A percentile compares a stretch with the other conserved stretches of the same genome.
Evolutionary conservation across 2,797 vertebrate genomes (phyloP).

Genomic region (Rhabdophis nuchalis): DNA sequence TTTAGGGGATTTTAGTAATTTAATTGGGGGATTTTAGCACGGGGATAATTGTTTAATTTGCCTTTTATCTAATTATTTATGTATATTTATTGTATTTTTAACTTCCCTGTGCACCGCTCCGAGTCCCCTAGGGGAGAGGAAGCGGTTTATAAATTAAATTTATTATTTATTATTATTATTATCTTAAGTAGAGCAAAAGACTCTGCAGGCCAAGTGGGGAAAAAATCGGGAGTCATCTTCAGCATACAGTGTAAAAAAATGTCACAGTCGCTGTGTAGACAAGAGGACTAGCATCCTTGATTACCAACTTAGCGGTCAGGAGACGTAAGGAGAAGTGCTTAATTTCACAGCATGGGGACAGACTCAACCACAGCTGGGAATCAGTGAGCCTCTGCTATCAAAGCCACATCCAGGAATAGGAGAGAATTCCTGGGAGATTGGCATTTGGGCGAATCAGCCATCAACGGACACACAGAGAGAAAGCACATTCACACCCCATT

Average conservation of each 20-base stretch:
- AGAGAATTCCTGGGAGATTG: not conserved
- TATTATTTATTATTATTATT: no score
- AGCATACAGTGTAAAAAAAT: not conserved
- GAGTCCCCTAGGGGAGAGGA: no score
- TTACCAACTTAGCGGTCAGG: no score
- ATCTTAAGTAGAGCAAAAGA: not conserved
- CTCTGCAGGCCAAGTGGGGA: not conserved
- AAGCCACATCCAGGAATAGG: not conserved
- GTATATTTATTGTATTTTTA: no score
- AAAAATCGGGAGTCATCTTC: not conserved
- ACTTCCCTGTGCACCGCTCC: no score
- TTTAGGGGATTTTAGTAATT: no score
- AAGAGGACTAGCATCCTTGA: not conserved
- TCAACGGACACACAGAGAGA: not conserved
- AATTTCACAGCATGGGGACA: not conserved
- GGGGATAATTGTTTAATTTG: no score
- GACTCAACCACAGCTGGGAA: not conserved
- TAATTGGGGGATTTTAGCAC: no score
- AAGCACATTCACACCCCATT: not conserved
- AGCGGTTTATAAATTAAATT: no score
- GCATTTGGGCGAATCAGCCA: not conserved
- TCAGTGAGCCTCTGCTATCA: not conserved
- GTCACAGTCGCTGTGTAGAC: not conserved
- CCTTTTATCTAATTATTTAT: no score
- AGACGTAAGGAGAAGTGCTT: not conserved